phyloP scores from a whole-genome alignment of 2,797 vertebrate species.

The Pipistrellus pipistrellus region DNA sequence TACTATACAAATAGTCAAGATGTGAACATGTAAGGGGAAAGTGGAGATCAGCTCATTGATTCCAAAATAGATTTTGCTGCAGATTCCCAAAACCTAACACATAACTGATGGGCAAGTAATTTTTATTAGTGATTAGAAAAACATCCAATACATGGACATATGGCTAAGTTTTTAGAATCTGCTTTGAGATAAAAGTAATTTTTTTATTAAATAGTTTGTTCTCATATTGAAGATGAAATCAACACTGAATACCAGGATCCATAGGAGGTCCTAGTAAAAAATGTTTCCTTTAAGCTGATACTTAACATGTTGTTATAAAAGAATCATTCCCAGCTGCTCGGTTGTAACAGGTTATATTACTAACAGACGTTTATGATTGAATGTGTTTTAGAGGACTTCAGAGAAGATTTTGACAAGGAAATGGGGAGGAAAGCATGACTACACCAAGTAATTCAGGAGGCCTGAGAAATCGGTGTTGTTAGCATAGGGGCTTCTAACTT shows the following conservation, averaged over 20 bases:
- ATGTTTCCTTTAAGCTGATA: neutral
- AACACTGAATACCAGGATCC: neutral
- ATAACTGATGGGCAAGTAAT: slow-evolving; percentile 6
- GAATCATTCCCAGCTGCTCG: neutral
- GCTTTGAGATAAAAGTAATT: neutral
- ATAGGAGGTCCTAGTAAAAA: neutral
- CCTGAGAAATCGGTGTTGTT: neutral
- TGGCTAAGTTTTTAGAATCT: neutral
- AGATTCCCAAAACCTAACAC: neutral
- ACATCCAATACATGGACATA: neutral
- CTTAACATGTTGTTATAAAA: slow-evolving; percentile 10
- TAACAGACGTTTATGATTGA: neutral
- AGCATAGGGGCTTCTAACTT: neutral
- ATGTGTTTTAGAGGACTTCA: neutral
- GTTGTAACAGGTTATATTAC: neutral
- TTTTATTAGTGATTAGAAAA: neutral
- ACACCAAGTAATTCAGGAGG: neutral
- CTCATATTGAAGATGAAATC: neutral
- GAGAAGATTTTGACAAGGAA: neutral
- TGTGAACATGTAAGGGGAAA: neutral
- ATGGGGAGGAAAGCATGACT: neutral
- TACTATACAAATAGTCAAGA: neutral
- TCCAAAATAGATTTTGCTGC: slow-evolving; percentile 4
- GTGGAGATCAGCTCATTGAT: neutral
- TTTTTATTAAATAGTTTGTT: neutral